phyloP scores from a whole-genome alignment of 2,113 vertebrate genomes.

The Prochilodus magdalenae region DNA sequence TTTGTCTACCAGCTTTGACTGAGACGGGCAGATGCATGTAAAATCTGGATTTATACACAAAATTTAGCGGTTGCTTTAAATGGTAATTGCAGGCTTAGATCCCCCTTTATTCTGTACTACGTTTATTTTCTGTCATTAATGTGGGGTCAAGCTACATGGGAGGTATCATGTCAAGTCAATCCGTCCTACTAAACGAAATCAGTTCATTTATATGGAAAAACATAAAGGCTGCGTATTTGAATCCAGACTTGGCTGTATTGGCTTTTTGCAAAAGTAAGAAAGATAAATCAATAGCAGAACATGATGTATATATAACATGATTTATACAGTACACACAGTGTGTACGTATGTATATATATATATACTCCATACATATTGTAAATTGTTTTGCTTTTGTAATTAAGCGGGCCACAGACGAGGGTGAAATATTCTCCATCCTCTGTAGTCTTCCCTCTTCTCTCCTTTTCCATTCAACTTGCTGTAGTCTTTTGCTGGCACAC shows the following conservation, averaged over 20 bases:
- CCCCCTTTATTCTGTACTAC: neutral
- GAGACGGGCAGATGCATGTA: conserved; percentile 17
- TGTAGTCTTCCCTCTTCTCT: neutral
- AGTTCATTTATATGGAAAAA: neutral
- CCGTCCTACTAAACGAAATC: neutral
- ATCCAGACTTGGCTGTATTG: neutral
- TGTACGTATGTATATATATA: no score
- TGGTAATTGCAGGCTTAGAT: neutral
- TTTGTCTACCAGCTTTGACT: conserved; percentile 50
- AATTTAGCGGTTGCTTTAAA: neutral
- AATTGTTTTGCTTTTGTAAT: no score
- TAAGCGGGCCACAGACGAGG: no score
- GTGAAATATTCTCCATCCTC: neutral
- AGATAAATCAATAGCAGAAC: neutral
- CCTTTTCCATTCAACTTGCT: neutral
- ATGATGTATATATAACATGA: neutral
- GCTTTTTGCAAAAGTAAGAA: no score
- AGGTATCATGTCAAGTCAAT: neutral
- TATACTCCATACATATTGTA: no score
- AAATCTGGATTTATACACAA: conserved; percentile 18
- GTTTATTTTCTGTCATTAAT: neutral
- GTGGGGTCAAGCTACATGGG: neutral
- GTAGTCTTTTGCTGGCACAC: neutral
- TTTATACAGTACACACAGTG: no score
- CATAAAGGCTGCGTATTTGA: neutral